These are phyloP conservation scores for Suillia variegata DNA, from an alignment of 2,888 invertebrate genomes.

Conservation along the genomic window DNA sequence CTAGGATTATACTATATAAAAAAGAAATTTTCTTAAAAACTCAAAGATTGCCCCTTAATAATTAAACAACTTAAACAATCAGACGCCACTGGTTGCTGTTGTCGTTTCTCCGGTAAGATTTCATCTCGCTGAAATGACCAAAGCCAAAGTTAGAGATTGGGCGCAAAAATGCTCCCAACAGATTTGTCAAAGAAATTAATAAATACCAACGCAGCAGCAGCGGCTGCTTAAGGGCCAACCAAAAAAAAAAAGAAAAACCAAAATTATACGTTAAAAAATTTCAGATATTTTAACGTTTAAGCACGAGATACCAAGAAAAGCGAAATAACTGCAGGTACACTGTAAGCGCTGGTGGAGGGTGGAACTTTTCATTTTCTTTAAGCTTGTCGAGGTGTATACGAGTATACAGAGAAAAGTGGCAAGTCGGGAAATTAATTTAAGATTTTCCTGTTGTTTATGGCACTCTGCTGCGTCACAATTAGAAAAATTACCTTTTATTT, in stretches of 20 bases:
- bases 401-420: neutral
- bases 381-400: neutral
- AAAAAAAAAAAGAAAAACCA: too few species aligned
- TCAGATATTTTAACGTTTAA: neutral
- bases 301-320: neutral
- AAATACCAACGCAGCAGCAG: constrained; percentile 48
- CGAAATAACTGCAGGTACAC: neutral
- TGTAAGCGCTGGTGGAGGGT: neutral
- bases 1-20: too few species aligned
- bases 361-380: neutral
- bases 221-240: neutral
- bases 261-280: too few species aligned
- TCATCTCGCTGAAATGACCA: neutral
- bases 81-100: too few species aligned
- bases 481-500: constrained; percentile 21
- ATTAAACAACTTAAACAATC: too few species aligned
- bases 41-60: too few species aligned
- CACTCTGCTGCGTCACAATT: constrained; percentile 2
- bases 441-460: neutral
- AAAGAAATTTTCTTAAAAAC: too few species aligned
- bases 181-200: constrained; percentile 56
- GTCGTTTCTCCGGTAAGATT: too few species aligned
- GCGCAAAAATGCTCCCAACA: constrained; percentile 35
- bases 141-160: too few species aligned
- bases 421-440: neutral